A percentile compares a stretch with the other conserved stretches of the same genome.
Conservation (phyloP, 1,140 invertebrate species). For the Conus ventricosus region DNA sequence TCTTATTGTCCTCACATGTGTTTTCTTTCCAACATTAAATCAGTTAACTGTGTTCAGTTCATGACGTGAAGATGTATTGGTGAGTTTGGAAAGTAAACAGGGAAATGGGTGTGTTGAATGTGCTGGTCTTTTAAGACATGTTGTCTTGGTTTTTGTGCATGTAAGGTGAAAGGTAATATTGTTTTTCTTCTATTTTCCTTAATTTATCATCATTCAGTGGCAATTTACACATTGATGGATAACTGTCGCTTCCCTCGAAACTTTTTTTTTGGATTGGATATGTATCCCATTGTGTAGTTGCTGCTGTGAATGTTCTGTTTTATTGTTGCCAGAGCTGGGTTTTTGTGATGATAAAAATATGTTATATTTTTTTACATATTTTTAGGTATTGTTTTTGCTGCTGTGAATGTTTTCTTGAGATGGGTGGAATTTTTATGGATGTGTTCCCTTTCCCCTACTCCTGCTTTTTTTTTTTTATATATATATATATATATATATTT, state of each 20-base stretch:
- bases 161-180: background rate
- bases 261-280: background rate
- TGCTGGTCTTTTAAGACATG: too few relatives aligned
- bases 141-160: too few relatives aligned
- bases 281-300: too few relatives aligned
- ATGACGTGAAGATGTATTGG: background rate
- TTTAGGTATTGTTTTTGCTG: too few relatives aligned
- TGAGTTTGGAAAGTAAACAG: background rate
- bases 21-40: background rate
- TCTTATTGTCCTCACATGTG: background rate
- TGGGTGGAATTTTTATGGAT: background rate
- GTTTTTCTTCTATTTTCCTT: too few relatives aligned
- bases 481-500: too few relatives aligned
- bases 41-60: background rate
- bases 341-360: background rate
- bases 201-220: too few relatives aligned
- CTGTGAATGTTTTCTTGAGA: background rate
- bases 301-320: background rate
- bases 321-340: background rate
- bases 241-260: background rate
- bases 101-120: background rate
- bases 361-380: too few relatives aligned
- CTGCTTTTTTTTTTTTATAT: too few relatives aligned
- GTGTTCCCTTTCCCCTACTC: too few relatives aligned
- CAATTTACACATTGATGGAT: background rate